Evolutionary conservation across 2,888 invertebrate species (phyloP).

Genomic region (Phanerotoma sp.): DNA sequence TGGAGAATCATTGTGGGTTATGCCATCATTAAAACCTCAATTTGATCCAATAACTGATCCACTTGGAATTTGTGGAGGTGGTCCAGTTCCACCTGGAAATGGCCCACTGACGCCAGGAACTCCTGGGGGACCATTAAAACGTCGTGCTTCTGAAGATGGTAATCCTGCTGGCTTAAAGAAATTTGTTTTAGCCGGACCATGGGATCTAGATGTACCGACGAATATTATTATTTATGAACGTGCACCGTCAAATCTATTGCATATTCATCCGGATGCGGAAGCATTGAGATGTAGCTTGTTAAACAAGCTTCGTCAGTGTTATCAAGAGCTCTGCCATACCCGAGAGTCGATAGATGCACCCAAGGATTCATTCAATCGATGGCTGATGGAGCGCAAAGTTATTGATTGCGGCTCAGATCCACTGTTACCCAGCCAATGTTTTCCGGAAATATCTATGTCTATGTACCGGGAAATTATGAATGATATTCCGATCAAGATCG

Average conservation of each 20-base stretch:
- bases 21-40: conserved; percentile 76
- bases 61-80: conserved; percentile 71
- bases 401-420: conserved; percentile 81
- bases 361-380: conserved; percentile 93
- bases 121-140: conserved; percentile 65
- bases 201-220: conserved; percentile 92
- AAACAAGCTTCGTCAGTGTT: conserved; percentile 84
- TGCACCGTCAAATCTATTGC: conserved; percentile 79
- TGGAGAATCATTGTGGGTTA: conserved; percentile 96
- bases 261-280: conserved; percentile 94
- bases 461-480: conserved; percentile 99
- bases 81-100: conserved; percentile 51
- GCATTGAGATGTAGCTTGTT: conserved; percentile 80
- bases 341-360: conserved; percentile 94
- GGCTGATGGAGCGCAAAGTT: conserved; percentile 95
- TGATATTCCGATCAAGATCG: conserved; percentile 93
- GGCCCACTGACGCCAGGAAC: conserved; percentile 54
- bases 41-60: conserved; percentile 94
- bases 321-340: conserved; percentile 91
- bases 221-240: conserved; percentile 90
- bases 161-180: conserved; percentile 70
- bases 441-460: conserved; percentile 87
- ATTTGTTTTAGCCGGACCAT: conserved; percentile 85
- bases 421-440: conserved; percentile 86
- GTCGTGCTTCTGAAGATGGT: conserved; percentile 77